phyloP scores from a whole-genome alignment of 2,797 vertebrate species.

The Harpagifer antarcticus region DNA sequence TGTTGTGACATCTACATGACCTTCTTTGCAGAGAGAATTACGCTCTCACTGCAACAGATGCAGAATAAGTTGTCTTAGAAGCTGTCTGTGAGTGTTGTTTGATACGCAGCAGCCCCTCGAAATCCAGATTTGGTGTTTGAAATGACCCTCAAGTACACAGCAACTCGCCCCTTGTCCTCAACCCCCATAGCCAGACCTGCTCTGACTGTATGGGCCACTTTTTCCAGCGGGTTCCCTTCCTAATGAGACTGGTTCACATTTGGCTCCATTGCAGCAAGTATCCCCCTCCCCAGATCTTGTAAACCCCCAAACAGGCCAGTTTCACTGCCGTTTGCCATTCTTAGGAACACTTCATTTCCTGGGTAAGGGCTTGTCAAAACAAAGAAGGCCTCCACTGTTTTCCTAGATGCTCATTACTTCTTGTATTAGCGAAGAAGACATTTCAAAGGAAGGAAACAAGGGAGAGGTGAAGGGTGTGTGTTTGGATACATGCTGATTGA shows the following conservation, averaged over 20 bases:
- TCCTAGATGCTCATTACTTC: slow-evolving; percentile 20
- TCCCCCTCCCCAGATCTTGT: slow-evolving; percentile 40
- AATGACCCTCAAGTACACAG: slow-evolving; percentile 64
- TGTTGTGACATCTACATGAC: slow-evolving; percentile 22
- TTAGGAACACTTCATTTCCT: slow-evolving; percentile 51
- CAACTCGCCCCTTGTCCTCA: slow-evolving; percentile 54
- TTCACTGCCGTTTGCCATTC: slow-evolving; percentile 47
- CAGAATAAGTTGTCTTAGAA: slow-evolving; percentile 3
- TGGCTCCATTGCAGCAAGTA: slow-evolving; percentile 27
- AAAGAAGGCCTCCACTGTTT: slow-evolving; percentile 43
- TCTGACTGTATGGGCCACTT: slow-evolving; percentile 35
- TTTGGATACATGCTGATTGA: slow-evolving; percentile 10
- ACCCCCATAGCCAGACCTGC: slow-evolving; percentile 42
- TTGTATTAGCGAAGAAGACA: slow-evolving; percentile 7
- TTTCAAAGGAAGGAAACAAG: background rate
- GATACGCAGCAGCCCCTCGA: slow-evolving; percentile 55
- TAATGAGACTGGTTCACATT: slow-evolving; percentile 68
- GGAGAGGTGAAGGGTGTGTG: slow-evolving; percentile 4
- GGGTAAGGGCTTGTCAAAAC: slow-evolving; percentile 47
- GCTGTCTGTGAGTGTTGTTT: slow-evolving; percentile 14
- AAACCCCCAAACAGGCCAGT: slow-evolving; percentile 42
- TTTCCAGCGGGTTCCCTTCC: slow-evolving; percentile 59
- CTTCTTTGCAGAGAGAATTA: slow-evolving; percentile 20
- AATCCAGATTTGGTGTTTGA: slow-evolving; percentile 57
- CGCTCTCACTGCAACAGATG: slow-evolving; percentile 3